Base-by-base conservation (phyloP, 1,140 invertebrate genomes). In the Hyles vespertilio region DNA sequence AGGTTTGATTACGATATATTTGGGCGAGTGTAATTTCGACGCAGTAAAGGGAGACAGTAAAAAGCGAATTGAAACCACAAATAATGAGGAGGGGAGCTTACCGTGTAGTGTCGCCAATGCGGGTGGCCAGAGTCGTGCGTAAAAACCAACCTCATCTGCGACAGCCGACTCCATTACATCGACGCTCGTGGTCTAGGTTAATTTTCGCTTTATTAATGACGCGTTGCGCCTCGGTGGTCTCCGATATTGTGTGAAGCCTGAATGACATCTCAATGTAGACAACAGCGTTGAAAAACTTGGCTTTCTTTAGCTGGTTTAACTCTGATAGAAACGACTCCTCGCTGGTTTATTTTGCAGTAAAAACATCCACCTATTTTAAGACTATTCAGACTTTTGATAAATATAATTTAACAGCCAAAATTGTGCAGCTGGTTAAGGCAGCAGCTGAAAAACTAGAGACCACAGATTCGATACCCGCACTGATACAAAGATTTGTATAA, bases 41-140 rank as follows among this genome's bases (percentile, higher is more conserved):
- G 36, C 63, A 61, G 62, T 67, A 74, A 74, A 72, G 77, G 72
- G 69, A 70, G 77, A 80, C 44, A 44, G 78, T 84, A 87, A 87
- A 87, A 87, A 85, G 81, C 67, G 77, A 85, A 86, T 88, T 88
- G 85, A 85, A 87, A 88, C 79, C 81, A 77, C 83, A 83, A 84
- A 84, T 83, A 79, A 84, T 77, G 77, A 84, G 80, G 8, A 65
- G 66, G 70, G 70, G 72, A 47, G 46, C 7, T n/a, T 7, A n/a
- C 7, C 22, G 44, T 10, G 33, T 10, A 72, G 69, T 77, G 77
- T 77, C 63, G 69, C 65, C 80, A 66, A 77, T 58, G 83, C 85
- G 83, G 85, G 85, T 88, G 85, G 85, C 63, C 85, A 72, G 67
- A 61, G 81, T 87, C 83, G 81, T 87, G 79, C 76, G 77, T 79